Evolutionary conservation across 2,797 vertebrate genomes (phyloP).

Genomic region (Pangasius sanitwongsei): DNA sequence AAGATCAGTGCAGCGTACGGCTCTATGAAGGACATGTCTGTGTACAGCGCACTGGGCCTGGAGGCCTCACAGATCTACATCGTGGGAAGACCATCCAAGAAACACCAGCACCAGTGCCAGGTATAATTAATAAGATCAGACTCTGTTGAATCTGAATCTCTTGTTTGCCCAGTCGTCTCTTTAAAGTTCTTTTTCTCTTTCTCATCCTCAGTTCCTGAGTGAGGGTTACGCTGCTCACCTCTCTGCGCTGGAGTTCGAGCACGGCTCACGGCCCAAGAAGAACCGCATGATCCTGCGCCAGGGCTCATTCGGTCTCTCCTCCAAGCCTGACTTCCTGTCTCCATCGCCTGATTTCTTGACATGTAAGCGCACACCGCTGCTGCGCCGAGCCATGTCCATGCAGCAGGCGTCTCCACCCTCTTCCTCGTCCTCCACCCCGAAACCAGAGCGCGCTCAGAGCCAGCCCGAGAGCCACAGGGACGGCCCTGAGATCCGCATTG

Average conservation of each 20-base stretch:
- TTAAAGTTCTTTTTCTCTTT: background rate
- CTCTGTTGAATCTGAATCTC: background rate
- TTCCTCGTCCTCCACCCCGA: conserved; percentile 68
- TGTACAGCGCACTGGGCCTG: conserved; percentile 91
- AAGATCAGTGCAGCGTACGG: conserved; percentile 93
- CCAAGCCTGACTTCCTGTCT: conserved; percentile 82
- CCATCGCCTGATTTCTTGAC: conserved; percentile 56
- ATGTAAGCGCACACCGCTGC: conserved; percentile 79
- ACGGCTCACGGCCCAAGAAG: conserved; percentile 82
- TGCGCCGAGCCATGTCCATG: conserved; percentile 85
- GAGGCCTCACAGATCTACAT: conserved; percentile 92
- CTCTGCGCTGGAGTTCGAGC: conserved; percentile 78
- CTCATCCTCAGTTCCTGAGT: conserved; percentile 77
- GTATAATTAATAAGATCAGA: conserved; percentile 66
- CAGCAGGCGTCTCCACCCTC: conserved; percentile 82
- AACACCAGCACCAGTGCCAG: conserved; percentile 96
- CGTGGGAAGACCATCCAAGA: conserved; percentile 93
- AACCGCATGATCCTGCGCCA: conserved; percentile 84
- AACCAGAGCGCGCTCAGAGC: conserved; percentile 86
- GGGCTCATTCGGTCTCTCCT: conserved; percentile 83
- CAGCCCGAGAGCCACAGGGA: conserved; percentile 76
- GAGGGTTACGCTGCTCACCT: conserved; percentile 85
- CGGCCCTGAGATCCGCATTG: conserved; percentile 55
- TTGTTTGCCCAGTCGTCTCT: background rate
- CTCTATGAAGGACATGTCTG: conserved; percentile 97